Conservation (phyloP, 2,797 vertebrate genomes). For the Tragelaphus oryx region DNA sequence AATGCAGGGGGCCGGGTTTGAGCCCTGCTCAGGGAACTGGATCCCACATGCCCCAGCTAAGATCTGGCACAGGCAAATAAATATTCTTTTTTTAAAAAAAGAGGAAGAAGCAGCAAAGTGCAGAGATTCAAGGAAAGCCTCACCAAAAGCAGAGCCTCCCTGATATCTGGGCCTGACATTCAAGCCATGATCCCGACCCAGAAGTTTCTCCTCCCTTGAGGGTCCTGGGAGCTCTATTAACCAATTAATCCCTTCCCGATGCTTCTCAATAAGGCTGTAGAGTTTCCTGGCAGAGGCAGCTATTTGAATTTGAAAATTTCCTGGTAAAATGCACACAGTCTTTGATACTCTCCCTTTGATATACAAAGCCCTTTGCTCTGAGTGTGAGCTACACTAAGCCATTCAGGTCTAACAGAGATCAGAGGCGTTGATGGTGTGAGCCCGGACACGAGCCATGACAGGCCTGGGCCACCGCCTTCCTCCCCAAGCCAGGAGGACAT, state of each 20-base stretch:
- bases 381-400: not conserved
- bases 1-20: not conserved
- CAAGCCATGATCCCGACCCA: not conserved
- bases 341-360: not conserved
- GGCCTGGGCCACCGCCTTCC: not conserved
- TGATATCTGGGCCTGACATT: not conserved
- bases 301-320: not conserved
- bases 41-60: not conserved
- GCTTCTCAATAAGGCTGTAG: not conserved
- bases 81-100: not conserved
- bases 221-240: not conserved
- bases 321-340: not conserved
- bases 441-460: fast-evolving
- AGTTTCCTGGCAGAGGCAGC: not conserved
- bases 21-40: not conserved
- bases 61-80: not conserved
- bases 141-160: not conserved
- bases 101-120: not conserved
- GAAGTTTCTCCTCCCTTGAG: not conserved
- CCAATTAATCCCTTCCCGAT: not conserved
- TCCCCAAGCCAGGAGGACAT: not conserved
- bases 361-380: not conserved
- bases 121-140: not conserved
- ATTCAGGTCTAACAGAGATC: not conserved
- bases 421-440: not conserved